These are phyloP conservation scores for Eretmochelys imbricata DNA, from an alignment of 2,113 vertebrate species.

Conservation along the genomic window DNA sequence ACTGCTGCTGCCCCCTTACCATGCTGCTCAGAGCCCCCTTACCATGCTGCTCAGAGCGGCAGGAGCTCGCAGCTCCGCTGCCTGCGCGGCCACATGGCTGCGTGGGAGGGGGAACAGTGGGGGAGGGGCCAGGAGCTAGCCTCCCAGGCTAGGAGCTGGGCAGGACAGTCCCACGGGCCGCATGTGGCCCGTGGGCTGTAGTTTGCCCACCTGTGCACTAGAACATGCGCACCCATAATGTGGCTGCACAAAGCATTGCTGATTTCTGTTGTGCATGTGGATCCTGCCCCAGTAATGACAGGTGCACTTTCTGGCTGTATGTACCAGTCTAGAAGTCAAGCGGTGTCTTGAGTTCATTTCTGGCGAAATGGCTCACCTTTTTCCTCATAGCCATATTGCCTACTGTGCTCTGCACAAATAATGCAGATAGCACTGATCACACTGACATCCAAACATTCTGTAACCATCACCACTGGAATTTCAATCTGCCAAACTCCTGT, in stretches of 20 bases:
- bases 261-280: not conserved
- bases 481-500: not conserved
- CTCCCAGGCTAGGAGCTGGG: too few relatives aligned
- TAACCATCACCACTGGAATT: not conserved
- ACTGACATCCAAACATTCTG: not conserved
- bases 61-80: too few relatives aligned
- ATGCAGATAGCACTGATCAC: not conserved
- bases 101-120: too few relatives aligned
- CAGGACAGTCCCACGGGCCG: too few relatives aligned
- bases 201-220: too few relatives aligned
- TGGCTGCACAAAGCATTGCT: not conserved
- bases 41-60: too few relatives aligned
- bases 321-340: too few relatives aligned
- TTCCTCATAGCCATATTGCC: not conserved
- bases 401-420: not conserved
- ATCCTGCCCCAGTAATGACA: not conserved
- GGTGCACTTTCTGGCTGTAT: not conserved
- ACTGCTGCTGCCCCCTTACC: too few relatives aligned
- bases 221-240: not conserved
- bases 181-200: too few relatives aligned
- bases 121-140: too few relatives aligned
- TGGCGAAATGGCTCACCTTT: not conserved
- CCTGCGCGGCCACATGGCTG: too few relatives aligned
- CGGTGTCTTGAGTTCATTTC: not conserved
- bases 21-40: too few relatives aligned